Evolutionary conservation across 2,888 invertebrate species (phyloP).

Genomic region (Horisme vitalbata): DNA sequence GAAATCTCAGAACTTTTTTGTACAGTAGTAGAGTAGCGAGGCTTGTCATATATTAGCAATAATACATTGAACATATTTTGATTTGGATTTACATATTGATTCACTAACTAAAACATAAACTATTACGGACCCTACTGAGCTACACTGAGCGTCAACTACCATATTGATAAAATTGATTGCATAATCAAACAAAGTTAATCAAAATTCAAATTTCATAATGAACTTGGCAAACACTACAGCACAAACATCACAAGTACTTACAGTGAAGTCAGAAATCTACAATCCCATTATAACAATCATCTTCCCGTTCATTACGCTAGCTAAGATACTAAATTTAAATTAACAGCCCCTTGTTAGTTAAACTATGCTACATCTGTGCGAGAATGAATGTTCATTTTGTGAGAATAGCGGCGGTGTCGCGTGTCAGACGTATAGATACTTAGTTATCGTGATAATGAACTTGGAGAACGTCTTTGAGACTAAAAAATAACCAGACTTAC

Average conservation of each 20-base stretch:
- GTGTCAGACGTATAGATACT: conserved; percentile 13
- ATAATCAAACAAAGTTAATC: conserved; percentile 10
- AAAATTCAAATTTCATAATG: conserved; percentile 31
- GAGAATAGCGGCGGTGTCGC: conserved; percentile 52
- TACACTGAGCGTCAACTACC: not conserved
- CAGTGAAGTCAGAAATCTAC: conserved; percentile 52
- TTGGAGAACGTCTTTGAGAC: not conserved
- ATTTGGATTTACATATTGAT: too few relatives aligned
- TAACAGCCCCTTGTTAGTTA: conserved; percentile 79
- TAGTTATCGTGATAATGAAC: conserved; percentile 20
- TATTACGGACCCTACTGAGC: too few relatives aligned
- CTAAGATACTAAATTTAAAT: conserved; percentile 82
- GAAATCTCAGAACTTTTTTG: too few relatives aligned
- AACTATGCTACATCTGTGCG: conserved; percentile 70
- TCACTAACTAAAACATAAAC: too few relatives aligned
- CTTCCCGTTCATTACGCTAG: conserved; percentile 77
- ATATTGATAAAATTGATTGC: conserved; percentile 10
- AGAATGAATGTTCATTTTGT: conserved; percentile 73
- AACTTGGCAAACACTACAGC: conserved; percentile 33
- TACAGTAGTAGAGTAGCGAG: too few relatives aligned
- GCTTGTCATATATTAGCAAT: too few relatives aligned
- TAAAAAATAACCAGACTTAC: not conserved
- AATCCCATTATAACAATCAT: conserved; percentile 80
- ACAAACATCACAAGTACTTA: conserved; percentile 27
- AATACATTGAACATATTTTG: too few relatives aligned